Conservation (phyloP, 2,113 vertebrate species). For the Callospermophilus lateralis region DNA sequence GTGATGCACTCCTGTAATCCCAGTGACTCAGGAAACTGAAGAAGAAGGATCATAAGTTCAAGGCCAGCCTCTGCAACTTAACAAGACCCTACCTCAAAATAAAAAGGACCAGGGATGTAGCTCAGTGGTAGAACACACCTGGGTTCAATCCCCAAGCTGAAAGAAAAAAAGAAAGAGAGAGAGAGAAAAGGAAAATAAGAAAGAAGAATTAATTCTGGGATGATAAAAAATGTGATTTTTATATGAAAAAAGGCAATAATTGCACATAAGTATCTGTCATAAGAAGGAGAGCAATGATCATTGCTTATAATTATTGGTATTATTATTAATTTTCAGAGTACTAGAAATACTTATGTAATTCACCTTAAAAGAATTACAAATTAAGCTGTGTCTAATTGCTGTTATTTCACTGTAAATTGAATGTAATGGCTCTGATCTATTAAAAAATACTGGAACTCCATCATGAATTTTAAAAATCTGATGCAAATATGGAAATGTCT, state of each 20-base stretch:
- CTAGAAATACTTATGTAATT: background rate
- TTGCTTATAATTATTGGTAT: background rate
- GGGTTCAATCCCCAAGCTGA: no score
- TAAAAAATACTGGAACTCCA: conserved; percentile 20
- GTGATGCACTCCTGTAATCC: no score
- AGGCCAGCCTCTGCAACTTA: no score
- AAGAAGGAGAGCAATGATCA: background rate
- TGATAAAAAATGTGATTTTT: background rate
- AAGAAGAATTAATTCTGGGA: conserved; percentile 5
- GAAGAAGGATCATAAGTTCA: no score
- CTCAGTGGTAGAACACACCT: no score
- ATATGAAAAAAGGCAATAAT: background rate
- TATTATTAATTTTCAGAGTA: background rate
- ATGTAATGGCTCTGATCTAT: background rate
- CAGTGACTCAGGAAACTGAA: no score
- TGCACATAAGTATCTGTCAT: background rate
- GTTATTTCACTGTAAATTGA: conserved; percentile 13
- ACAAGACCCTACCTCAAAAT: no score
- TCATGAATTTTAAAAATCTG: background rate
- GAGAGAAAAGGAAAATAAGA: background rate
- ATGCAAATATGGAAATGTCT: background rate
- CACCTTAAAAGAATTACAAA: conserved; percentile 3
- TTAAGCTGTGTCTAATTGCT: background rate
- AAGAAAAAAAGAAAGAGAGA: no score
- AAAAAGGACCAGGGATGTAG: no score